These are phyloP conservation scores for Macrotis lagotis DNA, from an alignment of 2,113 vertebrate species.

Conservation along the genomic window DNA sequence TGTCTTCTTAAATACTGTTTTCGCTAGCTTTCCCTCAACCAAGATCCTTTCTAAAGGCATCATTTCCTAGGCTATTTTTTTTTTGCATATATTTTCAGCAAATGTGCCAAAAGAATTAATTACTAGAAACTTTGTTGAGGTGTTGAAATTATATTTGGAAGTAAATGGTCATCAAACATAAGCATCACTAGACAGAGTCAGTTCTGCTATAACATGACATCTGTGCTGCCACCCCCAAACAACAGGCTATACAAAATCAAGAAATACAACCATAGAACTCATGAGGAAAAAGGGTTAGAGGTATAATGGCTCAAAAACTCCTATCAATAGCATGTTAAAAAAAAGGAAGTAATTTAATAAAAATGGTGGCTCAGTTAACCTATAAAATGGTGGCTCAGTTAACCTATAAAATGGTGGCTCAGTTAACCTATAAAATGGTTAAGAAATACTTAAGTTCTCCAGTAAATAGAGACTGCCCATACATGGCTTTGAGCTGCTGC, in stretches of 20 bases:
- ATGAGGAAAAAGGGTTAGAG: neutral
- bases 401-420: too few species aligned
- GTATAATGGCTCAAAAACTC: neutral
- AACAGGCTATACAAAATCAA: neutral
- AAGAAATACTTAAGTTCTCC: neutral
- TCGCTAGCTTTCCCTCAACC: neutral
- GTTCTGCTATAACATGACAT: neutral
- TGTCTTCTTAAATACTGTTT: neutral
- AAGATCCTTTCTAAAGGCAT: neutral
- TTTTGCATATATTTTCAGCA: neutral
- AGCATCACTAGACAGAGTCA: neutral
- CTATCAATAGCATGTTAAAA: neutral
- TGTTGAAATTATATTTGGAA: neutral
- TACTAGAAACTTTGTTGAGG: slow-evolving; percentile 21
- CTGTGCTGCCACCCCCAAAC: neutral
- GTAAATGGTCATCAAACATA: neutral
- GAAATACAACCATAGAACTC: neutral
- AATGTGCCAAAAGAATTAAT: slow-evolving; percentile 5
- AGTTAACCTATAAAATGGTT: neutral
- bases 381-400: too few species aligned
- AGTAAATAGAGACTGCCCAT: neutral
- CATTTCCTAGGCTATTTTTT: slow-evolving; percentile 34
- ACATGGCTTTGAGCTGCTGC: neutral
- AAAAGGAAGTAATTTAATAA: neutral
- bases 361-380: too few species aligned